Percentiles rank a stretch among this genome's conserved stretches.
Evolutionary conservation across 2,113 vertebrate species (phyloP).

Genomic region (Stigmatopora nigra): DNA sequence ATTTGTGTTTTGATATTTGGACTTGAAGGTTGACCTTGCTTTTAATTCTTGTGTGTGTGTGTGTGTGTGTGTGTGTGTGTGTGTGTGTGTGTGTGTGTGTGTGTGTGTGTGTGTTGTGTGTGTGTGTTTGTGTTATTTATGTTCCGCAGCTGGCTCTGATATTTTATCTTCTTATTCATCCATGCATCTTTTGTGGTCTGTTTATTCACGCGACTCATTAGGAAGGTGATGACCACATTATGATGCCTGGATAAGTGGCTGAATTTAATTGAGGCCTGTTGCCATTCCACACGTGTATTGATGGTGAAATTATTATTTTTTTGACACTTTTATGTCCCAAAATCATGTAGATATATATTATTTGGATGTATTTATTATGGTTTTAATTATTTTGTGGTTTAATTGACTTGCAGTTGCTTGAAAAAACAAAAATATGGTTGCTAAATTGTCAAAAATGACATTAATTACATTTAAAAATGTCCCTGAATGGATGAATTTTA

Average conservation of each 20-base stretch:
- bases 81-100: constrained; percentile 18
- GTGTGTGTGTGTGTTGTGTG: no score
- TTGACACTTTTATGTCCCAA: background rate
- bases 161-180: background rate
- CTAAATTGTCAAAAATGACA: background rate
- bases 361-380: background rate
- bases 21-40: constrained; percentile 49
- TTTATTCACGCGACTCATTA: background rate
- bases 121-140: constrained; percentile 37
- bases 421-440: background rate
- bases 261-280: background rate
- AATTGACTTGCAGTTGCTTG: background rate
- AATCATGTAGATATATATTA: background rate
- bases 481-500: no score
- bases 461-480: background rate
- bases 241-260: background rate
- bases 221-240: background rate
- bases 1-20: constrained; percentile 25
- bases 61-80: no score
- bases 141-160: background rate
- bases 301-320: background rate
- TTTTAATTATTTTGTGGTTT: background rate
- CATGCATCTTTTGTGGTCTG: background rate
- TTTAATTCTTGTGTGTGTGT: constrained; percentile 36
- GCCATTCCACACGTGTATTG: background rate